These are phyloP conservation scores for Odobenus rosmarus DNA, from an alignment of 2,113 vertebrate species.

Conservation along the genomic window DNA sequence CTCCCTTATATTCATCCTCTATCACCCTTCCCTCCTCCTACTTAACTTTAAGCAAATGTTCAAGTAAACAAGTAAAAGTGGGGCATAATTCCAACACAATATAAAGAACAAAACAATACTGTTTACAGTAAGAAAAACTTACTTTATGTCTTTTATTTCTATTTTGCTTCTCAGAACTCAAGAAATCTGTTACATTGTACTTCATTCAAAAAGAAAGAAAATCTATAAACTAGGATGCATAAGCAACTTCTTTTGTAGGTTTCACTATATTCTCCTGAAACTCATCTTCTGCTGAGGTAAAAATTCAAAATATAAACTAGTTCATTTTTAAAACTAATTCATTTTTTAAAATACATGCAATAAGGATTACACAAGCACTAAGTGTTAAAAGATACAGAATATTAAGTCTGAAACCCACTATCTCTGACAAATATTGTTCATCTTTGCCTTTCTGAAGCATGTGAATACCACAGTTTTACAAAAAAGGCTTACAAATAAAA, in stretches of 20 bases:
- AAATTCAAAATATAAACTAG: constrained; percentile 23
- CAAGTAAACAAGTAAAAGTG: constrained; percentile 24
- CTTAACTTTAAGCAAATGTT: constrained; percentile 52
- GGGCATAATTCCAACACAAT: background rate
- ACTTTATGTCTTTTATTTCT: background rate
- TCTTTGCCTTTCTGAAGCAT: constrained; percentile 32
- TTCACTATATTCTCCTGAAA: constrained; percentile 41
- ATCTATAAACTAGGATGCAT: background rate
- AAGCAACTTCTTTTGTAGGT: constrained; percentile 10
- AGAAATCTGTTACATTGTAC: constrained; percentile 8
- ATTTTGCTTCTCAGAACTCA: constrained; percentile 32
- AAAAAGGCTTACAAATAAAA: constrained; percentile 33
- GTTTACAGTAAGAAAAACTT: background rate
- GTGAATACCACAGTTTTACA: constrained; percentile 23
- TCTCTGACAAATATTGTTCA: constrained; percentile 4
- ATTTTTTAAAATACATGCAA: background rate
- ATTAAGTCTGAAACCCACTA: background rate
- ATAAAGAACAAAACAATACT: constrained; percentile 23
- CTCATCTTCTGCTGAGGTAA: constrained; percentile 17
- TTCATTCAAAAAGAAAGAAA: constrained; percentile 21
- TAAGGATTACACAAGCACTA: constrained; percentile 15
- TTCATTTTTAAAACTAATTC: background rate
- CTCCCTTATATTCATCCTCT: background rate
- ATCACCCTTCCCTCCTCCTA: background rate
- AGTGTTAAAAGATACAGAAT: background rate